Percentiles rank a stretch among this genome's conserved stretches.
These are phyloP conservation scores for Solenopsis invicta DNA, from an alignment of 1,140 invertebrate species.

Conservation along the genomic window DNA sequence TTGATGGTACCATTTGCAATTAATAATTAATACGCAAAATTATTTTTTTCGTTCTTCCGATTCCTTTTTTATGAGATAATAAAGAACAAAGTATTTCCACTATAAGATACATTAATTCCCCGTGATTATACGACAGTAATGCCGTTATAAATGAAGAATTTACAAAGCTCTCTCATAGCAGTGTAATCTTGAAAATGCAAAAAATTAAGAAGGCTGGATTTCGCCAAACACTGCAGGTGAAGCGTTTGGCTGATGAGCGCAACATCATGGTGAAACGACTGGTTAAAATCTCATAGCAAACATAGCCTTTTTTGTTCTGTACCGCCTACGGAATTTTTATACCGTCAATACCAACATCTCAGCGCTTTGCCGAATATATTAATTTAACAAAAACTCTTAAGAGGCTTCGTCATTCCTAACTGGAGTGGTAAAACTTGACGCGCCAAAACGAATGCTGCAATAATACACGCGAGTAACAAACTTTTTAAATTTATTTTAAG, in stretches of 20 bases:
- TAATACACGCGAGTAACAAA: background rate
- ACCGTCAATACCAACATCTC: background rate
- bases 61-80: background rate
- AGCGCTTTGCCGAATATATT: background rate
- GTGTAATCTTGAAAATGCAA: background rate
- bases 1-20: background rate
- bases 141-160: background rate
- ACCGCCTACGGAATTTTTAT: slow-evolving; percentile 12
- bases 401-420: background rate
- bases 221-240: background rate
- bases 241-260: background rate
- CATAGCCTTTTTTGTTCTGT: slow-evolving; percentile 14
- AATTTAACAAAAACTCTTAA: slow-evolving; percentile 5
- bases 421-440: background rate
- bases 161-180: background rate
- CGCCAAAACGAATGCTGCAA: background rate
- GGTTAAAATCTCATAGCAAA: slow-evolving; percentile 32
- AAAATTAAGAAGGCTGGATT: slow-evolving; percentile 7
- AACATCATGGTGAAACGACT: background rate
- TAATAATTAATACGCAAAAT: background rate
- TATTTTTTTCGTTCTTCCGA: background rate
- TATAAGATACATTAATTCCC: background rate
- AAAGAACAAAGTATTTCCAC: background rate
- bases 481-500: background rate
- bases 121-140: background rate